A percentile compares a stretch with the other conserved stretches of the same genome.
These are phyloP conservation scores for Pseudois nayaur DNA, from an alignment of 2,113 vertebrate genomes.

Conservation along the genomic window DNA sequence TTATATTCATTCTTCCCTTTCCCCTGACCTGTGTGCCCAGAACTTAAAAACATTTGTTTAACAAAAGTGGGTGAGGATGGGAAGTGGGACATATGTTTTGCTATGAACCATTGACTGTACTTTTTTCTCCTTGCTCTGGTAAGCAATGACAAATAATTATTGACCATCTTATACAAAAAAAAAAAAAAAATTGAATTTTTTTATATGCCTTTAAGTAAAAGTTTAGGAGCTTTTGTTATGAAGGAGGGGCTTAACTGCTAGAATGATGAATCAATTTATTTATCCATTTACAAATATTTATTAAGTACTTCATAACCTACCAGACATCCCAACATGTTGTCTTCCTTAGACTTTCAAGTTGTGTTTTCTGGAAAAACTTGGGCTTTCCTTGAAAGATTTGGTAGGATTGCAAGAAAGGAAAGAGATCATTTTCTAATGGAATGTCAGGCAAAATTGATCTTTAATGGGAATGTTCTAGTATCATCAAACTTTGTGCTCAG, in stretches of 20 bases:
- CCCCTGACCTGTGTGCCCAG: neutral
- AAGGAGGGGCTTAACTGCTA: neutral
- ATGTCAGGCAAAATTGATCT: neutral
- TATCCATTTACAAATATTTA: neutral
- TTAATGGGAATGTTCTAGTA: conserved; percentile 13
- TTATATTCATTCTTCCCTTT: neutral
- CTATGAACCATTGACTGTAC: neutral
- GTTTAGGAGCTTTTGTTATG: neutral
- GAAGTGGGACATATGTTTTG: neutral
- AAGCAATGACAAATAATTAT: neutral
- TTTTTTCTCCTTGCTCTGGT: neutral
- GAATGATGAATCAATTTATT: neutral
- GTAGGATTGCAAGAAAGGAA: conserved; percentile 16
- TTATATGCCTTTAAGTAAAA: neutral
- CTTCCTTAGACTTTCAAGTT: neutral
- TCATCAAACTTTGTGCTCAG: neutral
- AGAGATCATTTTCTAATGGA: neutral
- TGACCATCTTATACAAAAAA: neutral
- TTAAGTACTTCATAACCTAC: neutral
- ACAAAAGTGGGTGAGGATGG: neutral
- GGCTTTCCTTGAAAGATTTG: neutral
- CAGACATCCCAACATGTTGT: neutral
- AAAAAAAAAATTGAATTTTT: neutral
- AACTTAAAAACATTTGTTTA: neutral
- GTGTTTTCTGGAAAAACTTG: neutral